phyloP scores from a whole-genome alignment of 1,140 invertebrate species.

The Laupala kohalensis region DNA sequence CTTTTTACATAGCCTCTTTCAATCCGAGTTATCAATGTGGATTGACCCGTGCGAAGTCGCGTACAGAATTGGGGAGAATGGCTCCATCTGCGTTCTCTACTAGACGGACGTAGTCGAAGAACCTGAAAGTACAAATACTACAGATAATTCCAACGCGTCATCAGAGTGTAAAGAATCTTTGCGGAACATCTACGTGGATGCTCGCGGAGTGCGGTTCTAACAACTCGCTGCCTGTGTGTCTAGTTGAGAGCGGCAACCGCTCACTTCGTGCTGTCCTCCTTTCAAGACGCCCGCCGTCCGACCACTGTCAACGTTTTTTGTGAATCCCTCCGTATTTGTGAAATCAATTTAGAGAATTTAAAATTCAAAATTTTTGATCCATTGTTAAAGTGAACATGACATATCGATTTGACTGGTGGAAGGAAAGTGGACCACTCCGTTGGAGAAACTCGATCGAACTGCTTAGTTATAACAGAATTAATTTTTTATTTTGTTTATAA shows the following conservation, averaged over 20 bases:
- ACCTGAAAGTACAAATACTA: background rate
- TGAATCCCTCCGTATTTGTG: background rate
- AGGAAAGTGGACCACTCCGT: no score
- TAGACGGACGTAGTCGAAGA: slow-evolving; percentile 20
- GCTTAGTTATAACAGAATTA: no score
- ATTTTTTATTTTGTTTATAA: background rate
- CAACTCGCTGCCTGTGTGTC: slow-evolving; percentile 22
- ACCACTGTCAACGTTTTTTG: background rate
- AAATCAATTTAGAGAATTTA: no score
- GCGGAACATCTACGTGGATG: slow-evolving; percentile 19
- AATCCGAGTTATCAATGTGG: slow-evolving; percentile 53
- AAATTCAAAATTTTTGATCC: no score
- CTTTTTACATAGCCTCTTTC: slow-evolving; percentile 40
- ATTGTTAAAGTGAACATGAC: no score
- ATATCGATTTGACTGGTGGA: no score
- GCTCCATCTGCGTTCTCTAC: slow-evolving; percentile 51
- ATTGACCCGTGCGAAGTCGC: slow-evolving; percentile 52
- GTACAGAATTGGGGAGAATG: slow-evolving; percentile 54
- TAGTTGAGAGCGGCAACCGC: slow-evolving; percentile 20
- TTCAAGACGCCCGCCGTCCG: slow-evolving; percentile 2
- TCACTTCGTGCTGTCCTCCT: background rate
- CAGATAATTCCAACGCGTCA: background rate
- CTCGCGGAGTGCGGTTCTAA: slow-evolving; percentile 19
- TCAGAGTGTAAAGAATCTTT: slow-evolving; percentile 22
- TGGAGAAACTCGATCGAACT: no score